Evolutionary conservation across 2,888 invertebrate genomes (phyloP), one percentile per base, ranked within the genome.

Genomic region (Nysson spinosus): DNA sequence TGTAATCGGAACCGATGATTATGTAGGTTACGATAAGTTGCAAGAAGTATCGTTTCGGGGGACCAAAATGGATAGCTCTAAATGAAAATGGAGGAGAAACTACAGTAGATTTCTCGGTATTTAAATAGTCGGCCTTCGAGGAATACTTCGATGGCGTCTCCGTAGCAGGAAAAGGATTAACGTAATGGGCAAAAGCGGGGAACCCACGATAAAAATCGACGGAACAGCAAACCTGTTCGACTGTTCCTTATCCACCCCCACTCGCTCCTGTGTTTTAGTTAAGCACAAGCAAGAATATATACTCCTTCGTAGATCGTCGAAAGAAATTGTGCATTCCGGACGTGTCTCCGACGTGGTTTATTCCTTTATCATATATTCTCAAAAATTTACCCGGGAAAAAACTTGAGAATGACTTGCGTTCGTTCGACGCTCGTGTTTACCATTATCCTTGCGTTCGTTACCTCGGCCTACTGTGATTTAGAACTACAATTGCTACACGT

Each of bases 401-500:
- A 6, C n/a, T n/a, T n/a, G 9, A 49, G 42, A n/a, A 72, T 72
- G 74, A 61, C 24, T 4, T 12, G 32, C 12, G 16, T 16, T 3
- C 20, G 30, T n/a, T 24, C 19, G 0, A 6, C 16, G 17, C 9
- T 37, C 7, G 6, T 51, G 14, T 11, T 35, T 9, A 30, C 32
- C 12, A 9, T 60, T 24, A 16, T 67, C 0, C 19, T 39, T 0
- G 12, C 19, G 30, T 3, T 42, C 28, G 32, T 52, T 6, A 7
- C 22, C 1, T 26, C 40, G 17, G 63, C 16, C 42, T 34, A 43
- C 11, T 64, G 69, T 40, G 65, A 78, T 28, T 35, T 80, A 12
- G 77, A 82, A 58, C 47, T 84, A 9, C 79, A 81, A 58, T 60
- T 85, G 46, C 62, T 85, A n/a, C 85, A 85, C 68, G 83, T 81